phyloP scores from a whole-genome alignment of 2,888 invertebrate species.

The Hemistola chrysoprasaria region DNA sequence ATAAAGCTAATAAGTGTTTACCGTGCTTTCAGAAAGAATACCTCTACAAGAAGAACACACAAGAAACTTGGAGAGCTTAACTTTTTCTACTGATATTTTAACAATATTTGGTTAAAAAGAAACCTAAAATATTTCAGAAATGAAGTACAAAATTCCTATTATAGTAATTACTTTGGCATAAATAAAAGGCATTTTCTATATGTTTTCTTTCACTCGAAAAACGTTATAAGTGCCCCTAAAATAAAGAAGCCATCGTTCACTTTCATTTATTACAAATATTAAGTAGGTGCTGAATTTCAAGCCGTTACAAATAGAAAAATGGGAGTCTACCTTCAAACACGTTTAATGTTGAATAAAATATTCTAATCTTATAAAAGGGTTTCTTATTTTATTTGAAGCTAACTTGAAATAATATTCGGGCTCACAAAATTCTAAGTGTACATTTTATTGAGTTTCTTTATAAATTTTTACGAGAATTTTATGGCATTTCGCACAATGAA shows the following conservation, averaged over 20 bases:
- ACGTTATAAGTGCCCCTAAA: too few species aligned
- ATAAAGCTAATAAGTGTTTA: too few species aligned
- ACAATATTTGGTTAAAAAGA: too few species aligned
- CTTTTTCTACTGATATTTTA: too few species aligned
- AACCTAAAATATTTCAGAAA: too few species aligned
- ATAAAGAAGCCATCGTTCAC: not conserved
- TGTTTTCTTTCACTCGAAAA: too few species aligned
- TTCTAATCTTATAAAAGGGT: conserved; percentile 32
- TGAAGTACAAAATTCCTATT: too few species aligned
- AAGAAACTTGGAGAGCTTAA: too few species aligned
- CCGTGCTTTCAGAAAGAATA: too few species aligned
- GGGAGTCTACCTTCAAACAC: conserved; percentile 18
- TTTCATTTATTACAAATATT: conserved; percentile 5
- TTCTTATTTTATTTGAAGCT: conserved; percentile 46
- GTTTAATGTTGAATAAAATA: conserved; percentile 30
- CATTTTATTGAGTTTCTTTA: conserved; percentile 72
- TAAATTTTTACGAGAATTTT: conserved; percentile 71
- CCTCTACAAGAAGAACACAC: too few species aligned
- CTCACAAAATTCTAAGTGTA: conserved; percentile 65
- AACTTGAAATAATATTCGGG: conserved; percentile 59
- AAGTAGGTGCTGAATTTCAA: conserved; percentile 4
- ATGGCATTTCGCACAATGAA: conserved; percentile 70
- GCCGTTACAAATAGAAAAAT: conserved; percentile 16
- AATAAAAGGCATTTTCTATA: too few species aligned
- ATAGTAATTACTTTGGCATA: too few species aligned